Conservation (phyloP, 2,797 vertebrate species). For the Schizothorax lantsangensis region DNA sequence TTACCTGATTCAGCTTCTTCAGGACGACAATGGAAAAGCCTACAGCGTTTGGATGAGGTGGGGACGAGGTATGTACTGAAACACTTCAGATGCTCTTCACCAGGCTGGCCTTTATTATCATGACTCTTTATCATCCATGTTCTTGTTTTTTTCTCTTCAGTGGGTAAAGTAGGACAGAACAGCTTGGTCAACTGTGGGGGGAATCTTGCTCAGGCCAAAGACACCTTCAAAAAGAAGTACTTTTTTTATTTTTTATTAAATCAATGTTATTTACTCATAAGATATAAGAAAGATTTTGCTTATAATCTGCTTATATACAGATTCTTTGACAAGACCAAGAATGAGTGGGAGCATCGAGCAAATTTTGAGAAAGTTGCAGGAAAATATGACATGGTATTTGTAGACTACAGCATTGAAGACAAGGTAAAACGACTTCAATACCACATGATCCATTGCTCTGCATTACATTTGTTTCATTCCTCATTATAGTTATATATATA, state of each 20-base stretch:
- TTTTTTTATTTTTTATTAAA: conserved; percentile 59
- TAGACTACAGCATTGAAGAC: conserved; percentile 81
- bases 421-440: conserved; percentile 62
- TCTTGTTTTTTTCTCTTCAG: conserved; percentile 68
- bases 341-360: conserved; percentile 81
- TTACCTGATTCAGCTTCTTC: conserved; percentile 89
- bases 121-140: background rate
- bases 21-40: conserved; percentile 78
- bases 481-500: background rate
- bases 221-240: conserved; percentile 89
- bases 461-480: background rate
- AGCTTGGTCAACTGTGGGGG: conserved; percentile 77
- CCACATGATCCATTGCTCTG: background rate
- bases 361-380: conserved; percentile 85
- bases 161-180: conserved; percentile 88
- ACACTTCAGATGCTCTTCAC: background rate
- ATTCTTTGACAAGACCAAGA: conserved; percentile 92
- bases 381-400: conserved; percentile 89
- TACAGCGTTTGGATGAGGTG: conserved; percentile 93
- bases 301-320: conserved; percentile 65
- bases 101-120: too few species aligned
- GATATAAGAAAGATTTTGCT: background rate
- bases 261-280: background rate
- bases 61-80: conserved; percentile 85
- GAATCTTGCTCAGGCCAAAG: conserved; percentile 86